A percentile compares a stretch with the other conserved stretches of the same genome.
Conservation (phyloP, 2,797 vertebrate genomes). For the Eulemur coronatus region DNA sequence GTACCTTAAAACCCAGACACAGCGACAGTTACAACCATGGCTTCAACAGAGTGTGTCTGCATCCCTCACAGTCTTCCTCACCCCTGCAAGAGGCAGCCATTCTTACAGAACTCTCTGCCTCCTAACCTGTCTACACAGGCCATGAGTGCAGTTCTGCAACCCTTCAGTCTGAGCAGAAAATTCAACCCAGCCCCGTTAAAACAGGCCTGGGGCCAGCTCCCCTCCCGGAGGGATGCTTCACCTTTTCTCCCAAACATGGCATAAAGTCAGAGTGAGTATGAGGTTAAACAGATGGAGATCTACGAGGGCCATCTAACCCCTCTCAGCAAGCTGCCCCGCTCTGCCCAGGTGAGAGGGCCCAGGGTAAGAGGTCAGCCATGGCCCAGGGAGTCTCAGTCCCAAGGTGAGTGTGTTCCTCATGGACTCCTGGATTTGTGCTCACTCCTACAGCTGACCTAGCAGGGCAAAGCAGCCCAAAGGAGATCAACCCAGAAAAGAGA, state of each 20-base stretch:
- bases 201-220: not conserved
- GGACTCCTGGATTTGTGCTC: not conserved
- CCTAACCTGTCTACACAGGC: not conserved
- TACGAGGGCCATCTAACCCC: not conserved
- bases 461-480: not conserved
- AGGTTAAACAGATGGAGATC: not conserved
- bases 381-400: not conserved
- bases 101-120: not conserved
- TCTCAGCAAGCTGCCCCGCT: not conserved
- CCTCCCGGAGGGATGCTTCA: not conserved
- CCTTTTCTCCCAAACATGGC: not conserved
- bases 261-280: not conserved
- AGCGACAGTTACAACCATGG: not conserved
- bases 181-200: not conserved
- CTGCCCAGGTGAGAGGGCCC: not conserved
- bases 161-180: not conserved
- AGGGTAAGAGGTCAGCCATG: not conserved
- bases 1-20: not conserved
- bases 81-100: not conserved
- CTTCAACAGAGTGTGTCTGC: not conserved
- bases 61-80: not conserved
- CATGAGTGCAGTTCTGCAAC: not conserved
- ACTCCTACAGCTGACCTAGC: not conserved
- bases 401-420: not conserved
- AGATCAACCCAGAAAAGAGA: not conserved